phyloP scores from a whole-genome alignment of 2,113 vertebrate genomes.

The Vireo altiloquus region DNA sequence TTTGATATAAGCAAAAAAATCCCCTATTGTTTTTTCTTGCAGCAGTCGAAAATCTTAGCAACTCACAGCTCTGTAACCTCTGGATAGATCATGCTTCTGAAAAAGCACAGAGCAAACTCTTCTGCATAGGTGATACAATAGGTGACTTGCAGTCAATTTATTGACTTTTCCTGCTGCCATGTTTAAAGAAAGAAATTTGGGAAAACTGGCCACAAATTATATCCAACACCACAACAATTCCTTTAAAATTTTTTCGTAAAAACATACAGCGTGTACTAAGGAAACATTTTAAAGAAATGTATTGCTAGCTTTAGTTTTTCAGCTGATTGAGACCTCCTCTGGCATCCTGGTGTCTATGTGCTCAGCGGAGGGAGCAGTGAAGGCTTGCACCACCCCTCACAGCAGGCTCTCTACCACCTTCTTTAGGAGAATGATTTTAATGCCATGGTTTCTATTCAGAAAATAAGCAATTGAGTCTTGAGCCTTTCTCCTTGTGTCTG shows the following conservation, averaged over 20 bases:
- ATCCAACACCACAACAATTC: not conserved
- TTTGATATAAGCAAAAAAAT: not conserved
- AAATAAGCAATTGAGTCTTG: not conserved
- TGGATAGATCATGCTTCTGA: not conserved
- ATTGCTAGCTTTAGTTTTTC: not conserved
- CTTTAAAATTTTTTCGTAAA: not conserved
- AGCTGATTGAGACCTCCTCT: not conserved
- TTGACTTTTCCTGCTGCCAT: not conserved
- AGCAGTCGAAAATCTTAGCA: not conserved
- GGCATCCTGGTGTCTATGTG: not conserved
- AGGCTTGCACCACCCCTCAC: not conserved
- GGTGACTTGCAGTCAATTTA: not conserved
- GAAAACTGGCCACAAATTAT: not conserved
- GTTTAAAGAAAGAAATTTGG: not conserved
- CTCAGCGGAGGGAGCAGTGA: not conserved
- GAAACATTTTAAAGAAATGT: not conserved
- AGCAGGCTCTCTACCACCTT: not conserved
- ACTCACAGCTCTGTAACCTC: not conserved
- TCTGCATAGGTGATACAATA: not conserved
- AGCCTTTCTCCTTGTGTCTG: not conserved
- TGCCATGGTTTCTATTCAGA: not conserved
- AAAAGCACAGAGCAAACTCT: not conserved
- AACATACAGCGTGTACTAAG: not conserved
- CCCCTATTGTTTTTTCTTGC: not conserved
- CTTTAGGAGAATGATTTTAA: not conserved